Evolutionary conservation across 2,113 vertebrate genomes (phyloP).

Genomic region (Platysternon megacephalum): DNA sequence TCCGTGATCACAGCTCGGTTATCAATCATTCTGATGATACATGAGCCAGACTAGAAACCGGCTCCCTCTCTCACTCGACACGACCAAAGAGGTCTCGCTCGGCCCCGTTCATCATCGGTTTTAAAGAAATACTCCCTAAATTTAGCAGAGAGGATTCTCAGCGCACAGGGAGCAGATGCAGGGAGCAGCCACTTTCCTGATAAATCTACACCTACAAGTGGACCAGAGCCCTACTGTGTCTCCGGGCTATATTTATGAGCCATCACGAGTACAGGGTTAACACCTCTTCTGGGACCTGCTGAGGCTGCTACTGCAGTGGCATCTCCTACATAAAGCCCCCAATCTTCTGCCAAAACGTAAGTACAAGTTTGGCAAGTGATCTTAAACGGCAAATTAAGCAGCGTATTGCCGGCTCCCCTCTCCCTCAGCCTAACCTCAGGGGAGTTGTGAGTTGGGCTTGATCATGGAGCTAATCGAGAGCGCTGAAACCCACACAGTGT

Average conservation of each 20-base stretch:
- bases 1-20: background rate
- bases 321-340: background rate
- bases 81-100: too few relatives aligned
- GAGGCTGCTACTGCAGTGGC: background rate
- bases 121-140: too few relatives aligned
- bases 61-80: too few relatives aligned
- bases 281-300: background rate
- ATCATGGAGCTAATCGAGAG: background rate
- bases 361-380: background rate
- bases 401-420: background rate
- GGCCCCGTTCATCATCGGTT: too few relatives aligned
- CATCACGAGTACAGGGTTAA: background rate
- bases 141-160: background rate
- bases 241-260: background rate
- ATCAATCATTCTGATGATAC: background rate
- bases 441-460: background rate
- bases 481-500: background rate
- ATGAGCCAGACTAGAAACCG: background rate
- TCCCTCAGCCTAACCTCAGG: background rate
- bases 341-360: background rate
- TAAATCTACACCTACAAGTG: background rate
- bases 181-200: background rate
- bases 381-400: background rate
- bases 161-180: background rate
- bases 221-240: background rate